Conservation (phyloP, 2,797 vertebrate genomes). For the Chanos chanos region DNA sequence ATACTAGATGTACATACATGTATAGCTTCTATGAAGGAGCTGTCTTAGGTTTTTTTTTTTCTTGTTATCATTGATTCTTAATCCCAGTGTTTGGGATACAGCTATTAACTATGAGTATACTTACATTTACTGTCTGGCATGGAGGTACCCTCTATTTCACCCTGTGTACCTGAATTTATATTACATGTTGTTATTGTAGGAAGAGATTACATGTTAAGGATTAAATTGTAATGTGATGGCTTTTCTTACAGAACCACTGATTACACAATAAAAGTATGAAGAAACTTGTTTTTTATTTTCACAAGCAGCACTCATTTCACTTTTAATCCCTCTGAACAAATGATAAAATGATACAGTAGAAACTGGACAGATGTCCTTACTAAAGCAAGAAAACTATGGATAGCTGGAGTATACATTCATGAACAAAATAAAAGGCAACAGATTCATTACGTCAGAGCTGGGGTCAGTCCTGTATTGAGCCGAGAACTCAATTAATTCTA, state of each 20-base stretch:
- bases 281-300: constrained; percentile 43
- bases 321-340: constrained; percentile 4
- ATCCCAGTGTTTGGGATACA: constrained; percentile 21
- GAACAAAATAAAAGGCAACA: constrained; percentile 24
- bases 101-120: no score
- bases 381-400: not conserved
- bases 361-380: not conserved
- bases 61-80: not conserved
- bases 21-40: constrained; percentile 46
- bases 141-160: no score
- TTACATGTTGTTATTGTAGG: not conserved
- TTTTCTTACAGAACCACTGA: not conserved
- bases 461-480: no score
- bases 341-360: constrained; percentile 15
- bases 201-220: not conserved
- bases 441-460: not conserved
- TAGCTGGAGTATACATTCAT: not conserved
- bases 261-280: constrained; percentile 7
- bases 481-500: no score
- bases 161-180: constrained; percentile 3
- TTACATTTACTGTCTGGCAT: no score
- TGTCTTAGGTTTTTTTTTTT: constrained; percentile 1
- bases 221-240: not conserved
- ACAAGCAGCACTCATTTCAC: constrained; percentile 13
- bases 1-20: constrained; percentile 22